Base-by-base conservation (phyloP, 1,140 invertebrate species). In the Musca vetustissima region DNA sequence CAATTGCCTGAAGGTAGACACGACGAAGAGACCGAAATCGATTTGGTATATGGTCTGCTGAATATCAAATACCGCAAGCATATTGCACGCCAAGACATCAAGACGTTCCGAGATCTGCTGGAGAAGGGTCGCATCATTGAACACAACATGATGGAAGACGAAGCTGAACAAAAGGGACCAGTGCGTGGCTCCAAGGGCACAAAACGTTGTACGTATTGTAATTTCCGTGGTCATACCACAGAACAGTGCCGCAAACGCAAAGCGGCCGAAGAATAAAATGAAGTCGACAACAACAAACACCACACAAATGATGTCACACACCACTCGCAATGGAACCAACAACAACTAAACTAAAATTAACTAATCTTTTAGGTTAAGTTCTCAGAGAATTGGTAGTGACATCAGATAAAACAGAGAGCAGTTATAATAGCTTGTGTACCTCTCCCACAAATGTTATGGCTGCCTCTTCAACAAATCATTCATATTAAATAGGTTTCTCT, bases 1-100 rank as follows among this genome's bases (percentile, higher is more conserved):
- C 80, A 79, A 50, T 64, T 82, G 53, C 80, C 80, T 7, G 75
- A 74, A 52, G 75, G 75, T 4, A 70, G 78, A 7, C 80, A 82
- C 49, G 69, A 78, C 57, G 80, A 80, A 61, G 76, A 80, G 14
- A 79, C 78, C 6, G 76, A 82, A 65, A 64, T 82, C 57, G 80
- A 82, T 47, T 79, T 82, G 0, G 64, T 82, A 9, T 82, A 70
- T 28, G 80, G 80, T 11, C 49, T 80, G 11, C 28, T 82, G 50
- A 69, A 66, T 19, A 48, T 74, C 14, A 80, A 79, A 25, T 80
- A 80, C 57, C 69, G 72, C 4, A 72, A 76, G 14, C 72, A 71
- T 21, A 80, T 80, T 15, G 74, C 78, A 1, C 73, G 78, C 0
- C 78, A 80, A 28, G 76, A 80, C 24, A 57, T 80, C 6, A 76